Evolutionary conservation across 2,797 vertebrate species (phyloP), one percentile per base, ranked within the genome.

Genomic region (Aythya fuligula): DNA sequence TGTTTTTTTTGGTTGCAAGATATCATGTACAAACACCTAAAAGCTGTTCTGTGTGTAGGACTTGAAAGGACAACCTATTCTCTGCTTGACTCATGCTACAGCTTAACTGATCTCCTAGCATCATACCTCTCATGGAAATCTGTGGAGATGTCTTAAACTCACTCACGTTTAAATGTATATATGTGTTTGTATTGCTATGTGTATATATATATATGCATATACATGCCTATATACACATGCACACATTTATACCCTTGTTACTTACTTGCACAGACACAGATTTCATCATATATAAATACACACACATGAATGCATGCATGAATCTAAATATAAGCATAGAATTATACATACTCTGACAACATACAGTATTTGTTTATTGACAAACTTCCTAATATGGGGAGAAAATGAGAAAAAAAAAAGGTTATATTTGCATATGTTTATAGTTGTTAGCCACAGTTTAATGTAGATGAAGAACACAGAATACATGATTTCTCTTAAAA

Each of bases 171-270:
- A 32, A 24, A 65, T 45, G 11, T 19, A 39, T 39, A 54, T 39
- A 39, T 2, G 5, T 17, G 13, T 6, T 54, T 71, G 20, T 24
- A 39, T 24, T 20, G 11, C 14, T 30, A 21, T 43, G 20, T 39
- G 38, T 32, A 12, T 9, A 10, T 54, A 10, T 53, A 11, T 70
- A 11, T 10, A 38, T 4, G 6, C 13, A 21, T 12, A 21, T 6
- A 39, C 2, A 24, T 6, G 60, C 4, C 15, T 9, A 41, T 7
- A 47, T 1, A 19, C 1, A 43, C 6, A 36, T 11, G 8, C 1
- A 10, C 2, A 60, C 13, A 3, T 45, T 81, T 54, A 69, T 15
- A 47, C 2, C 27, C 25, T 53, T 65, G 58, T 62, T 54, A 21
- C 13, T 15, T 56, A 60, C 6, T 3, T 51, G 22, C 13, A 80